A percentile compares a stretch with the other conserved stretches of the same genome.
phyloP scores from a whole-genome alignment of 1,140 invertebrate species.

The Drosophila melanogaster region Release_6_plus_ISO1_MT NT_037436.4:6946501-6947000 shows the following conservation, averaged over 20 bases:
- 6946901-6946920: constrained; percentile 8
- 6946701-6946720: neutral
- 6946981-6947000: constrained; percentile 8
- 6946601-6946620: neutral
- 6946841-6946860: neutral
- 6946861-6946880: constrained; percentile 7
- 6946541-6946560: constrained; percentile 96
- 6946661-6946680: neutral
- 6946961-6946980: neutral
- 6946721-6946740: neutral
- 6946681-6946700: neutral
- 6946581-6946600: too few species aligned
- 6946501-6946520: constrained; percentile 93
- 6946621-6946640: neutral
- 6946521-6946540: constrained; percentile 95
- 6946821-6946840: constrained; percentile 1
- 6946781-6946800: neutral
- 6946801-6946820: neutral
- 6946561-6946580: constrained; percentile 69
- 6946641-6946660: neutral
- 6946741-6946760: neutral
- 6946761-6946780: neutral
- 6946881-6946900: neutral
- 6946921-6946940: neutral
- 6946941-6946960: constrained; percentile 1